phyloP scores from a whole-genome alignment of 2,797 vertebrate genomes.

The Euphonia xanthogaster region DNA sequence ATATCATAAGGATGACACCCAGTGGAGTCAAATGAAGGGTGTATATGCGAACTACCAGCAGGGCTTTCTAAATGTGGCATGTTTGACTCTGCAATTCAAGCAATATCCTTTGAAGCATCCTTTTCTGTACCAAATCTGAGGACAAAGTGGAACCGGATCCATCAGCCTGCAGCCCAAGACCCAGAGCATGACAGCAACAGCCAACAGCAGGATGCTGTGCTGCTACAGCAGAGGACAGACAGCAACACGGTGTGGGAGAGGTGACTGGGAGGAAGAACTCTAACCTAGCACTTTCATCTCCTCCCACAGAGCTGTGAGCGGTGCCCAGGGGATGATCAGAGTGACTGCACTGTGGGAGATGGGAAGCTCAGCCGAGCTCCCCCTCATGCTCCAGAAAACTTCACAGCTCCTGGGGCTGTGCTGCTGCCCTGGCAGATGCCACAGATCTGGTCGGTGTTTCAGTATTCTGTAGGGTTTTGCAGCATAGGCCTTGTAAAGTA shows the following conservation, averaged over 20 bases:
- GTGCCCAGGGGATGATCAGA: not conserved
- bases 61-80: not conserved
- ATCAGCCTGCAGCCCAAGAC: not conserved
- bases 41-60: not conserved
- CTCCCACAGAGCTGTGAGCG: not conserved
- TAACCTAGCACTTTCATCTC: not conserved
- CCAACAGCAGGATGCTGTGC: not conserved
- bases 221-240: not conserved
- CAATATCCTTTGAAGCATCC: not conserved
- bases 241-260: not conserved
- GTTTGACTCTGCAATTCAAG: not conserved
- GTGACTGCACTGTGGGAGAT: rapidly evolving
- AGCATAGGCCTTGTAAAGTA: not conserved
- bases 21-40: not conserved
- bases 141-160: rapidly evolving
- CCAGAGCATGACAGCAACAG: not conserved
- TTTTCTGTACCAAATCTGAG: not conserved
- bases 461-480: not conserved
- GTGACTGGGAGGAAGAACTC: not conserved
- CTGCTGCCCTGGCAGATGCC: rapidly evolving
- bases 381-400: not conserved
- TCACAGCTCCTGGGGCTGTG: not conserved
- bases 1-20: not conserved
- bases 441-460: rapidly evolving
- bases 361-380: not conserved